Percentiles rank a stretch among this genome's conserved stretches.
Evolutionary conservation across 2,113 vertebrate species (phyloP).

Genomic region (Dryoscopus gambensis): DNA sequence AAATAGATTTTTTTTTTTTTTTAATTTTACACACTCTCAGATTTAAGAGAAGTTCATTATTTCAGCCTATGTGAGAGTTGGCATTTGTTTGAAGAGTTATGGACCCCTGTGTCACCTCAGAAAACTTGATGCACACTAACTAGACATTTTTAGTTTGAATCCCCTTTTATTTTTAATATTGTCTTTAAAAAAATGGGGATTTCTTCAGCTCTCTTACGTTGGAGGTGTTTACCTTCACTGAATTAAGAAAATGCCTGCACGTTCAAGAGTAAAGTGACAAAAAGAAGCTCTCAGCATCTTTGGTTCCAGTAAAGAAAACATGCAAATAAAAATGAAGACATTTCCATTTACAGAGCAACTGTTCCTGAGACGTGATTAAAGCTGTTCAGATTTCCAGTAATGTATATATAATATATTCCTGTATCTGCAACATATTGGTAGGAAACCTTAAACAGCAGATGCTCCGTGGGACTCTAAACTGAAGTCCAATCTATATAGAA

Average conservation of each 20-base stretch:
- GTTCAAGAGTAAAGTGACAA: neutral
- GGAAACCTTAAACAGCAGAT: slow-evolving; percentile 25
- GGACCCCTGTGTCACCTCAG: neutral
- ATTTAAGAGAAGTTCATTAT: neutral
- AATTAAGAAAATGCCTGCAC: neutral
- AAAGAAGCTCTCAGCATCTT: neutral
- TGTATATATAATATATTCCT: slow-evolving; percentile 29
- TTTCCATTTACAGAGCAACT: neutral
- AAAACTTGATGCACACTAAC: neutral
- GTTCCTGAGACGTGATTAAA: neutral
- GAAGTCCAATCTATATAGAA: slow-evolving; percentile 17
- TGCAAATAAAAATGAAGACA: neutral
- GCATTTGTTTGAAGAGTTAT: neutral
- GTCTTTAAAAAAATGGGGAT: neutral
- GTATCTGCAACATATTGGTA: slow-evolving; percentile 16
- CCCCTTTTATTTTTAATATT: neutral
- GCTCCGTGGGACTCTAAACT: neutral
- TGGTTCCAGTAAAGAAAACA: neutral
- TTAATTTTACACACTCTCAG: neutral
- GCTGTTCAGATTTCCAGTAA: neutral
- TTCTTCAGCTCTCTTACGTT: neutral
- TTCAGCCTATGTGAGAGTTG: neutral
- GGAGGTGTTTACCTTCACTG: neutral
- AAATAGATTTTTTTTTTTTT: neutral
- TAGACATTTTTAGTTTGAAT: neutral